Conservation (phyloP, 2,113 vertebrate genomes). For the Microtus montanus region DNA sequence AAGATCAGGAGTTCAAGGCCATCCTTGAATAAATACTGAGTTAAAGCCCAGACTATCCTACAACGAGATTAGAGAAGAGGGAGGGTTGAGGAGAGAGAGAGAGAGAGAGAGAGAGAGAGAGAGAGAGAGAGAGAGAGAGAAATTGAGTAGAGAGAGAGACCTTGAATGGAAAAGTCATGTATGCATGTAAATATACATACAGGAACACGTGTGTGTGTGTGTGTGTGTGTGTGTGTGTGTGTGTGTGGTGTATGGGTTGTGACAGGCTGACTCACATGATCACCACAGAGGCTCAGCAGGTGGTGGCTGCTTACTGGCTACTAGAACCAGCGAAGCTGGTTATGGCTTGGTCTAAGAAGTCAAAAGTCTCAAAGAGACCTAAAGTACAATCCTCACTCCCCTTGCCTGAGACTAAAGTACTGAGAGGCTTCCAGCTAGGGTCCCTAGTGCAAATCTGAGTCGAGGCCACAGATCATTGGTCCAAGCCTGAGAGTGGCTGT, state of each 20-base stretch:
- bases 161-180: neutral
- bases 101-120: neutral
- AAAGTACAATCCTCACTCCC: too few species aligned
- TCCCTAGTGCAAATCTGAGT: too few species aligned
- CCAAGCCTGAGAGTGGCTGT: neutral
- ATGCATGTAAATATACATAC: neutral
- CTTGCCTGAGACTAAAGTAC: too few species aligned
- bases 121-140: neutral
- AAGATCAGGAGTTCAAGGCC: neutral
- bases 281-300: neutral
- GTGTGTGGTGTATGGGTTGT: too few species aligned
- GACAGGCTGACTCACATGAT: neutral
- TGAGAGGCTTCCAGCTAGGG: neutral
- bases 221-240: too few species aligned
- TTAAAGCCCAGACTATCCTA: neutral
- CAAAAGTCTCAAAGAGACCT: neutral
- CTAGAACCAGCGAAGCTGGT: neutral
- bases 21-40: neutral
- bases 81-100: neutral
- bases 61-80: neutral
- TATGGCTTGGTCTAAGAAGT: neutral
- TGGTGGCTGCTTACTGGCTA: neutral
- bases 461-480: neutral
- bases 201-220: too few species aligned
- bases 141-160: neutral